Evolutionary conservation across 2,113 vertebrate species (phyloP).

Genomic region (Osmerus mordax): DNA sequence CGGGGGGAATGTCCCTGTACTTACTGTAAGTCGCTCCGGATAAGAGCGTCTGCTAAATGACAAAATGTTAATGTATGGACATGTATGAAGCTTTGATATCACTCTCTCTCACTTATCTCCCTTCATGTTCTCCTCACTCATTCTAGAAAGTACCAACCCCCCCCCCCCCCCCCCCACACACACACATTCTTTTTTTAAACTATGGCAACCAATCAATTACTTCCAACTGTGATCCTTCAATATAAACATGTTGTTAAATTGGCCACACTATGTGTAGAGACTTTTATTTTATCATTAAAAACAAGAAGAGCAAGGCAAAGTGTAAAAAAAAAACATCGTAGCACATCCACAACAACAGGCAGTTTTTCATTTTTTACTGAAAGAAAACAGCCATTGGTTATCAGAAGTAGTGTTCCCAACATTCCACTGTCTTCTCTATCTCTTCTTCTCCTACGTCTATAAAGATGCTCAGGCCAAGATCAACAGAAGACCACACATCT

Average conservation of each 20-base stretch:
- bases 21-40: too few relatives aligned
- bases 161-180: not conserved
- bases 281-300: not conserved
- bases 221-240: not conserved
- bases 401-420: constrained; percentile 33
- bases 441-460: constrained; percentile 38
- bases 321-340: not conserved
- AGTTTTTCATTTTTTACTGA: too few relatives aligned
- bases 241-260: too few relatives aligned
- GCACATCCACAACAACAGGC: not conserved
- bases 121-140: not conserved
- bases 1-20: too few relatives aligned
- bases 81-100: not conserved
- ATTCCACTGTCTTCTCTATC: constrained; percentile 55
- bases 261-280: too few relatives aligned
- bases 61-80: not conserved
- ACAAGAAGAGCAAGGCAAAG: not conserved
- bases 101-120: constrained; percentile 2
- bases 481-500: constrained; percentile 42
- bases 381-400: constrained; percentile 32
- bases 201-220: not conserved
- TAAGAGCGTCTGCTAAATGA: too few relatives aligned
- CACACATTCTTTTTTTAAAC: not conserved
- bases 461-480: constrained; percentile 48
- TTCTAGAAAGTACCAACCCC: not conserved